These are phyloP conservation scores for Nephrotoma guestfalica DNA, from an alignment of 2,888 invertebrate genomes.

Conservation along the genomic window DNA sequence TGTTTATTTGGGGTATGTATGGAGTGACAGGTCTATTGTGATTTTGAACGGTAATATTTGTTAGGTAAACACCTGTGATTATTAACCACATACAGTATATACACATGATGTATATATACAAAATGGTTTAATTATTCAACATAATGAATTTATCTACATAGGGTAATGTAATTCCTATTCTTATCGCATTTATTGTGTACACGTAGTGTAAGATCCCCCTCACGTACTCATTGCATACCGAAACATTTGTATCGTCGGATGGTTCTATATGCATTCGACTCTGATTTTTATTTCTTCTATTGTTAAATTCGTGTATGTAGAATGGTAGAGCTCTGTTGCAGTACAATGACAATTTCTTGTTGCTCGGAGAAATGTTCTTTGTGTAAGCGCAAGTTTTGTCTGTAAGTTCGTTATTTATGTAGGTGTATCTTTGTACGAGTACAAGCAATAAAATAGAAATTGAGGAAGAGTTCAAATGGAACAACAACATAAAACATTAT, in stretches of 20 bases:
- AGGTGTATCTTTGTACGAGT: background rate
- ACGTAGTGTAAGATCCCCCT: background rate
- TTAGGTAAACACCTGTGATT: background rate
- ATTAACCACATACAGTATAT: background rate
- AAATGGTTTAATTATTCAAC: background rate
- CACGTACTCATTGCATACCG: background rate
- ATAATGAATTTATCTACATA: background rate
- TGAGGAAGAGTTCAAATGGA: background rate
- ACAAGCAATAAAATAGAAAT: background rate
- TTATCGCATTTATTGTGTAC: background rate
- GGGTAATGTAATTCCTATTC: background rate
- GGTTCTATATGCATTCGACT: background rate
- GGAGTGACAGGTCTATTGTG: background rate
- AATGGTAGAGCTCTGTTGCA: background rate
- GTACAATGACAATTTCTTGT: background rate
- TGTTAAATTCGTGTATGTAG: background rate
- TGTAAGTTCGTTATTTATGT: background rate
- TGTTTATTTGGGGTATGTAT: background rate
- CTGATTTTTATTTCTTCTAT: background rate
- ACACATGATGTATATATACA: background rate
- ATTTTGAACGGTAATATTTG: background rate
- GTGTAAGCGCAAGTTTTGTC: background rate
- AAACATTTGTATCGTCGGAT: background rate
- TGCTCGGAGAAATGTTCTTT: background rate
- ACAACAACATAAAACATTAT: background rate